These are phyloP conservation scores for Diachrysia chrysitis DNA, from an alignment of 2,888 invertebrate species.

Conservation along the genomic window DNA sequence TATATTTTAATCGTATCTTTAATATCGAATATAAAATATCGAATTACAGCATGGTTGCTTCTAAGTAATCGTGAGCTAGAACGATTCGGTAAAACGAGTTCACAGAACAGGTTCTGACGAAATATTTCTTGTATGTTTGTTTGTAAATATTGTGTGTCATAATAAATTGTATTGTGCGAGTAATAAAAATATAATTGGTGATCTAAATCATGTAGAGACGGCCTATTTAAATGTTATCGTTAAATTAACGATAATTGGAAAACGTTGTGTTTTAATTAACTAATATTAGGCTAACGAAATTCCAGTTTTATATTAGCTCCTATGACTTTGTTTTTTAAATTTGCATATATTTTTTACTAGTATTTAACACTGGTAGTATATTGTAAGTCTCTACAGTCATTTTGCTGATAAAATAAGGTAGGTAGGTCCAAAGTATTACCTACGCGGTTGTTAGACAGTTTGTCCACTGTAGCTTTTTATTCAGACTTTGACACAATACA, in stretches of 20 bases:
- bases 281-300: slow-evolving; percentile 25
- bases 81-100: slow-evolving; percentile 54
- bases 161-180: slow-evolving; percentile 58
- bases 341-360: not conserved
- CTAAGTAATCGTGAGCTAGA: slow-evolving; percentile 54
- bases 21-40: slow-evolving; percentile 57
- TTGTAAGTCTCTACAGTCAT: not conserved
- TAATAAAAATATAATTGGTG: slow-evolving; percentile 55
- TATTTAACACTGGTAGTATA: not conserved
- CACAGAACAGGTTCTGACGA: slow-evolving; percentile 51
- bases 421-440: too few species aligned
- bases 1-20: slow-evolving; percentile 57
- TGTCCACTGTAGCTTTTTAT: too few species aligned
- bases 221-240: slow-evolving; percentile 42
- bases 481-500: too few species aligned
- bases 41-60: slow-evolving; percentile 54
- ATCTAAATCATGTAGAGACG: slow-evolving; percentile 46
- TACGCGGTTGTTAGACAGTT: too few species aligned
- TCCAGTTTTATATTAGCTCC: slow-evolving; percentile 5
- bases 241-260: slow-evolving; percentile 43
- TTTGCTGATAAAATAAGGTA: too few species aligned
- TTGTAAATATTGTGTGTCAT: slow-evolving; percentile 59
- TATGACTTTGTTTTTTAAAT: not conserved
- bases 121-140: slow-evolving; percentile 52
- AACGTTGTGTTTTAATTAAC: slow-evolving; percentile 39